Evolutionary conservation across 1,140 invertebrate species (phyloP), one percentile per base, ranked within the genome.

Genomic region (Neotoxoptera formosana): DNA sequence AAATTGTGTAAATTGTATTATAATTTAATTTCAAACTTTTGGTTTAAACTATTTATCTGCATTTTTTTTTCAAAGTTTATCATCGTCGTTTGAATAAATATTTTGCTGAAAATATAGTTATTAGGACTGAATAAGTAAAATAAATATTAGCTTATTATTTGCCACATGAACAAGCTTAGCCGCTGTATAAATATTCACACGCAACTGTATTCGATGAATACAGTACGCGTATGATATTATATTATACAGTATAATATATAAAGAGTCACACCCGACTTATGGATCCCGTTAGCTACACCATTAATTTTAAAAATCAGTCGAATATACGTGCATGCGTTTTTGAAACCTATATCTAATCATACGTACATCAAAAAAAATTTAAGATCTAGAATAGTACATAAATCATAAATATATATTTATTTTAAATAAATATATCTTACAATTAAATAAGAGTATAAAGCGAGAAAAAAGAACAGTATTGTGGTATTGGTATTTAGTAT

Each of bases 301-400:
- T 90, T 60, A 56, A 60, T 90, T 90, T 90, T 60, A 90, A 60
- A 90, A 90, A 90, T 90, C 88, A 60, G 56, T 90, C 36, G 2
- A 53, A 41, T 36, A 48, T 21, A 48, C 45, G 30, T 87, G 30
- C 25, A n/a, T 34, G 51, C 17, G 86, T 48, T 87, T 86, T 87
- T 87, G 17, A 87, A 87, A 51, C 86, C 25, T n/a, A n/a, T n/a
- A n/a, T 87, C n/a, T 48, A 51, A 87, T 87, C 86, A 87, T 87
- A 86, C 7, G 11, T 34, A 23, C 8, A 84, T 45, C 8, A 45
- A 84, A 84, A 41, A 45, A 45, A 41, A 84, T 84, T 45, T 84
- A 25, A 84, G 0, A 34, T 9, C n/a, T 34, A n/a, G 9, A 41
- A 25, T 14, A 8, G 60, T 84, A 41, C 83, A 25, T 84, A 25